Percentiles rank a stretch among this genome's conserved stretches.
phyloP scores from a whole-genome alignment of 1,140 invertebrate genomes.

The Coelopa frigida region DNA sequence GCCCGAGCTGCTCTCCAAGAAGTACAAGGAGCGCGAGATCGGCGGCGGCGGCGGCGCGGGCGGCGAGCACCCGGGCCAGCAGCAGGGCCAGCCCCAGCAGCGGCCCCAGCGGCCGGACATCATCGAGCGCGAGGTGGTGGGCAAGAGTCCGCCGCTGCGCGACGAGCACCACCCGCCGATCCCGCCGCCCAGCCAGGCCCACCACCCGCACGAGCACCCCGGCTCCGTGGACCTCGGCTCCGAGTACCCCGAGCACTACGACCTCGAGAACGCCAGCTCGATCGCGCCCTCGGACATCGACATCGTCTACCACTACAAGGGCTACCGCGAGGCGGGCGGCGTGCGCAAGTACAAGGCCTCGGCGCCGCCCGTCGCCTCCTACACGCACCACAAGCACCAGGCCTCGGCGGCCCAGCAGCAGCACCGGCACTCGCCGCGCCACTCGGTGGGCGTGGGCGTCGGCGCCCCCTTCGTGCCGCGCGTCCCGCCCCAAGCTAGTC shows the following conservation, averaged over 20 bases:
- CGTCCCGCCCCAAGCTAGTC: slow-evolving; percentile 60
- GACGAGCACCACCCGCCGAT: slow-evolving; percentile 70
- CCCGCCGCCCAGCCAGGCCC: slow-evolving; percentile 55
- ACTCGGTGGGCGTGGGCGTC: slow-evolving; percentile 47
- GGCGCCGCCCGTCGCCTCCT: slow-evolving; percentile 62
- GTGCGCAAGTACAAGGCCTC: slow-evolving; percentile 78
- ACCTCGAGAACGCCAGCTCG: slow-evolving; percentile 93
- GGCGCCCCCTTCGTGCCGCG: slow-evolving; percentile 58
- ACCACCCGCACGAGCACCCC: slow-evolving; percentile 60
- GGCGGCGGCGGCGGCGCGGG: slow-evolving; percentile 38
- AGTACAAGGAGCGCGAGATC: slow-evolving; percentile 79
- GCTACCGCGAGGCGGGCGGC: slow-evolving; percentile 71
- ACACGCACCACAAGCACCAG: slow-evolving; percentile 70
- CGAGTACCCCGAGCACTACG: slow-evolving; percentile 91
- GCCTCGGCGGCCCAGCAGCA: slow-evolving; percentile 52
- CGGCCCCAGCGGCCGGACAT: slow-evolving; percentile 82
- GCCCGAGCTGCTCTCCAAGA: slow-evolving; percentile 75
- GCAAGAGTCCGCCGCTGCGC: slow-evolving; percentile 64
- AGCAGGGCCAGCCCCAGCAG: slow-evolving; percentile 55
- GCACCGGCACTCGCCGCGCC: slow-evolving; percentile 64
- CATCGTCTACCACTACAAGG: slow-evolving; percentile 94
- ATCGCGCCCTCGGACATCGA: slow-evolving; percentile 97
- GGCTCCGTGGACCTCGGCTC: slow-evolving; percentile 62
- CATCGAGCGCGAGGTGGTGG: slow-evolving; percentile 80
- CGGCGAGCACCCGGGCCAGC: slow-evolving; percentile 51